Evolutionary conservation across 2,888 invertebrate genomes (phyloP), one percentile per base, ranked within the genome.

Genomic region (Xanthorhoe designata): DNA sequence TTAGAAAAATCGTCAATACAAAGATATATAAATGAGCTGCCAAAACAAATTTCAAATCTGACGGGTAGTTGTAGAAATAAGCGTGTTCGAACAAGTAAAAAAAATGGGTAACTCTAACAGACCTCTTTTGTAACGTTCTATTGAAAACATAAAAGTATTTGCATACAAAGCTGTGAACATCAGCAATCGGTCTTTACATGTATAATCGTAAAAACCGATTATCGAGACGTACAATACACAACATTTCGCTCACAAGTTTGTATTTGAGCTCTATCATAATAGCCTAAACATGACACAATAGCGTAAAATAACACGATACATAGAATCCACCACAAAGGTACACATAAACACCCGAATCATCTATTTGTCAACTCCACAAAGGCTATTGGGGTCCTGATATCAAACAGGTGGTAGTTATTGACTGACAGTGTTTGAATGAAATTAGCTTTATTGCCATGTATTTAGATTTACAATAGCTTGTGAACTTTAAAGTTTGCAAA

Each of bases 301-400:
- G 18, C 53, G 13, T 53, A 49, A 10, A 45, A 52, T 15, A 19
- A 53, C 10, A 29, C 19, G 24, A 17, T 63, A 63, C 50, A 55
- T 32, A 32, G 15, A 47, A 32, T 54, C 51, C 17, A 10, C 18
- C 42, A 52, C 66, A 60, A 63, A 57, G 53, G 56, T 52, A 58
- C 8, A 35, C 53, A 47, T n/a, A n/a, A n/a, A n/a, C 73, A 24
- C 73, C 69, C 68, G 58, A 71, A 69, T 71, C 69, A 66, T 63
- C 64, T 71, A 71, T 73, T 73, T 73, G 71, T 73, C 73, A 71
- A 42, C 53, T 56, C 2, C 58, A 71, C 69, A 73, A 70, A 66
- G 56, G 61, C 67, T 61, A 68, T 63, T 70, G 54, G 29, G 64
- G 32, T 56, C 58, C 59, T 53, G 62, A 42, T 71, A 67, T 61